Evolutionary conservation across 2,888 invertebrate genomes (phyloP), one percentile per base, ranked within the genome.

Genomic region (Capitulum mitella): DNA sequence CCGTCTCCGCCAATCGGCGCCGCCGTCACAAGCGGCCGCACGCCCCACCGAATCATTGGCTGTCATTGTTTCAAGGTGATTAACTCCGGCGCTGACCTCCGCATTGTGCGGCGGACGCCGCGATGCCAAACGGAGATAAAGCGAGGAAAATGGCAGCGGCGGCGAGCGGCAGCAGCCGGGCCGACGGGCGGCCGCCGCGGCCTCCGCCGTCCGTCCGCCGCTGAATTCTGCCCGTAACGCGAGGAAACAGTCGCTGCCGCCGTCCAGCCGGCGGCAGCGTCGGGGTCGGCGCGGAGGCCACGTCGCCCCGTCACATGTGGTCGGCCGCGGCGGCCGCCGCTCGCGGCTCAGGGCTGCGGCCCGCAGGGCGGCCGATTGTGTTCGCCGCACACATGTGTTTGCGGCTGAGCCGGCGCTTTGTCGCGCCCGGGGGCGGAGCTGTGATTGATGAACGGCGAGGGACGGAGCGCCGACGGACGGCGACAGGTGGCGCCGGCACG

Each of bases 21-120:
- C 43, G 29, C 43, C n/a, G n/a, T 3, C 43, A 26, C 16, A n/a
- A 29, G n/a, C 75, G 43, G 40, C 75, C n/a, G 75, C 46, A 43
- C 75, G 75, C 75, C 75, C 75, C 75, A 43, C 46, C 46, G 75
- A 46, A 75, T 75, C 75, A 75, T 75, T 75, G 75, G 75, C 75
- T 34, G 75, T 75, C 46, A 75, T 75, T 75, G 75, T 75, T 75
- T 75, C 75, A 75, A 75, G 75, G 75, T 75, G 75, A 75, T 75
- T 75, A 75, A 70, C 70, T 70, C 37, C 37, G 70, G 22, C 19
- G 70, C 70, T 70, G 70, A 70, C 70, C 70, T 70, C 37, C 19
- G 70, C 70, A 70, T 70, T 70, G 70, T 70, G 70, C 37, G 22
- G 70, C 34, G 1, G 70, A 5, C 70, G 70, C 16, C 6, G 2